Evolutionary conservation across 2,888 invertebrate species (phyloP), one percentile per base, ranked within the genome.

Genomic region (Syrphus vitripennis): DNA sequence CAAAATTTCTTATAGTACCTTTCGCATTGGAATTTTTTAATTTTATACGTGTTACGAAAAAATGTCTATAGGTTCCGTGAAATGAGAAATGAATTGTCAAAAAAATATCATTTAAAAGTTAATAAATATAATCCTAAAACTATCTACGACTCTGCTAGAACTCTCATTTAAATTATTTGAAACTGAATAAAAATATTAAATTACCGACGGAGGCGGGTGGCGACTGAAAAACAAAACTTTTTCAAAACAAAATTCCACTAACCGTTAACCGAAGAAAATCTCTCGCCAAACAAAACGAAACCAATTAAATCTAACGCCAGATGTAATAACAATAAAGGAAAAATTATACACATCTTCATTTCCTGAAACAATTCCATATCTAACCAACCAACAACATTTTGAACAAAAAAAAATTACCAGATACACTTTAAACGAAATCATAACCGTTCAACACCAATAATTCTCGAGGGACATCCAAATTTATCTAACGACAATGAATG

Each of bases 301-400:
- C n/a, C 84, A 76, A 84, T 84, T 81, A 76, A 67, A 84, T 77
- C 81, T 77, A 76, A 81, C 81, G 76, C 76, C 84, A 84, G 84
- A 84, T 84, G 84, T 69, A 81, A 84, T 84, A 81, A 84, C 76
- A 84, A 84, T 84, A 84, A 82, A 74, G 45, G 24, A 42, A 74
- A 82, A 74, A 82, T 74, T 50, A n/a, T n/a, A 79, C 29, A 21
- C 29, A 26, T 82, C 40, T 69, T 59, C 45, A 74, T 63, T 82
- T 78, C 86, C 77, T 84, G 50, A 81, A 71, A 75, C 71, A 79
- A 83, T 40, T 1, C 31, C 31, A 48, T 9, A 16, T 6, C 19
- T 2, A 29, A 4, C 61, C 42, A 61, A 42, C 9, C n/a, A 65
- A 57, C 57, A 34, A 57, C 31, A 57, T 5, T 34, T 57, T 37